Conservation (phyloP, 1,140 invertebrate species). For the Steinernema khuongi region DNA sequence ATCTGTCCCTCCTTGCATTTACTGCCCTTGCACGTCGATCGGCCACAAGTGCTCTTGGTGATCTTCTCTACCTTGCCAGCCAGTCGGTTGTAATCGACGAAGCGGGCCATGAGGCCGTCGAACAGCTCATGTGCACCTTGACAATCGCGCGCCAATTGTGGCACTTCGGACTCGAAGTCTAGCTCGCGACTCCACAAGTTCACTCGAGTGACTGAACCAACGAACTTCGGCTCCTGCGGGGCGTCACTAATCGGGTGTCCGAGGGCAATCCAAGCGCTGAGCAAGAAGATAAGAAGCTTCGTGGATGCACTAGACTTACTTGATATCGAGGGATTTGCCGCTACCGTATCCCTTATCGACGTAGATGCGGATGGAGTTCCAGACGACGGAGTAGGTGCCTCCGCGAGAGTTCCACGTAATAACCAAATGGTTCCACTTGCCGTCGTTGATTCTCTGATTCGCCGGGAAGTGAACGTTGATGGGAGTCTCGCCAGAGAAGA, state of each 20-base stretch:
- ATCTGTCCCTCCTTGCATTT: slow-evolving; percentile 69
- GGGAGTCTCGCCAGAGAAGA: slow-evolving; percentile 78
- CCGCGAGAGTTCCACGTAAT: slow-evolving; percentile 80
- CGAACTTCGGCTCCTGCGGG: slow-evolving; percentile 65
- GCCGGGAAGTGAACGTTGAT: slow-evolving; percentile 77
- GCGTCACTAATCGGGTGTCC: slow-evolving; percentile 70
- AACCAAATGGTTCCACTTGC: slow-evolving; percentile 91
- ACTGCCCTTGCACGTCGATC: slow-evolving; percentile 65
- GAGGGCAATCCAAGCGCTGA: slow-evolving; percentile 80
- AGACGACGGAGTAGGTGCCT: slow-evolving; percentile 62
- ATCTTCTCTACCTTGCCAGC: slow-evolving; percentile 54
- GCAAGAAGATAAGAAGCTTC: slow-evolving; percentile 4
- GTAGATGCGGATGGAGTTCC: slow-evolving; percentile 54
- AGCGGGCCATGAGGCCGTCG: slow-evolving; percentile 76
- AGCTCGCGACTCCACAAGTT: slow-evolving; percentile 86
- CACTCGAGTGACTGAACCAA: slow-evolving; percentile 85
- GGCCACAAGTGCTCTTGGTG: slow-evolving; percentile 52
- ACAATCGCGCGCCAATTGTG: slow-evolving; percentile 67
- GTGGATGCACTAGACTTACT: slow-evolving; percentile 67
- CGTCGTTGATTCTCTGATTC: slow-evolving; percentile 81
- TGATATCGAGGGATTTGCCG: slow-evolving; percentile 69
- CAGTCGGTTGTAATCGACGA: slow-evolving; percentile 80
- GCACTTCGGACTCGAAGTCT: slow-evolving; percentile 83
- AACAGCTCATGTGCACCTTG: slow-evolving; percentile 74
- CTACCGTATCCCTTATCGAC: slow-evolving; percentile 63